Percentiles rank a stretch among this genome's conserved stretches.
Evolutionary conservation across 2,113 vertebrate species (phyloP).

Genomic region (Polypterus bichir): DNA sequence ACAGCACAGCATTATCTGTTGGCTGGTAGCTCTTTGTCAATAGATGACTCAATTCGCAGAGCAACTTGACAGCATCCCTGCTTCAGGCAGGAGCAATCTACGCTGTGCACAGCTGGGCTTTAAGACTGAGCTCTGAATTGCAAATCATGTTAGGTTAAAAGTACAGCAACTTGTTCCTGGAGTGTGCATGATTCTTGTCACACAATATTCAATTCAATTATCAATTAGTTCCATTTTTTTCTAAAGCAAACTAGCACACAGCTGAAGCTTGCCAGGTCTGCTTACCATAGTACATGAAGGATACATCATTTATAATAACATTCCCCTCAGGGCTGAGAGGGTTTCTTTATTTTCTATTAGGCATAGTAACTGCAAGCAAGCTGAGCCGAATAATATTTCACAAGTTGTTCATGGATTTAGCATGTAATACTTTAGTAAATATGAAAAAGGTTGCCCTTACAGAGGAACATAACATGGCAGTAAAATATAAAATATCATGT

Average conservation of each 20-base stretch:
- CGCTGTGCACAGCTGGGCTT: conserved; percentile 57
- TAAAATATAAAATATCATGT: too few species aligned
- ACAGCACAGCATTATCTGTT: conserved; percentile 43
- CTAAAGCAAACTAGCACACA: conserved; percentile 1
- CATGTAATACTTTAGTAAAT: too few species aligned
- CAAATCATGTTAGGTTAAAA: conserved; percentile 18
- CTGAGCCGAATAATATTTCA: too few species aligned
- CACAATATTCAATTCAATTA: conserved; percentile 7
- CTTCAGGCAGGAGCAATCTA: conserved; percentile 77
- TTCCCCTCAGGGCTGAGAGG: neutral
- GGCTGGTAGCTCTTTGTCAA: conserved; percentile 63
- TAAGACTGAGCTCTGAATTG: conserved; percentile 16
- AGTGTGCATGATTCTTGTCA: neutral
- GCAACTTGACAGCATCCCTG: conserved; percentile 66
- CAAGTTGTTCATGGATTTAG: too few species aligned
- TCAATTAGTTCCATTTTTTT: conserved; percentile 8
- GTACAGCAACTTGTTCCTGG: neutral
- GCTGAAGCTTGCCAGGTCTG: neutral
- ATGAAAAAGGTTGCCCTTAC: too few species aligned
- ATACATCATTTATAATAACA: neutral
- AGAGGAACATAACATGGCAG: too few species aligned
- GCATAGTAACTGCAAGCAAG: neutral
- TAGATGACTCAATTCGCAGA: conserved; percentile 66
- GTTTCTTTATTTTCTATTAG: neutral
- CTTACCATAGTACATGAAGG: neutral